A percentile compares a stretch with the other conserved stretches of the same genome.
Conservation (phyloP, 2,797 vertebrate genomes). For the Hydrocynus forskahlii region DNA sequence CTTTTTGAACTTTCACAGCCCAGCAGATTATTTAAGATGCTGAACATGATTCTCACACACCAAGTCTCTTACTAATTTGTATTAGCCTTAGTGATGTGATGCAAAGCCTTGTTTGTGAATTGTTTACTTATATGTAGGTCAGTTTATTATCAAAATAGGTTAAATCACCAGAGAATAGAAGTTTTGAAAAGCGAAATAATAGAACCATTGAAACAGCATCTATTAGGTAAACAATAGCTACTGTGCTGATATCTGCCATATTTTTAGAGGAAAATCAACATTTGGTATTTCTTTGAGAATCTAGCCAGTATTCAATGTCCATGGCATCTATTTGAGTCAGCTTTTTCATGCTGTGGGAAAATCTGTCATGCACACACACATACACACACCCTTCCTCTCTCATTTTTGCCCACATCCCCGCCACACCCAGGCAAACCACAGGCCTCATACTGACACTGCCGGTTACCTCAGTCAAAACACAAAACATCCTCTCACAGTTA, state of each 20-base stretch:
- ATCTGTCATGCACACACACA: constrained; percentile 36
- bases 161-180: not conserved
- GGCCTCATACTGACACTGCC: constrained; percentile 33
- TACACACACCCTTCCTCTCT: constrained; percentile 60
- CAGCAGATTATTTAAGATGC: not conserved
- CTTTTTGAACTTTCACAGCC: not conserved
- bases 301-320: constrained; percentile 2
- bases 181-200: not conserved
- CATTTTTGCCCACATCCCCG: constrained; percentile 53
- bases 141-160: not conserved
- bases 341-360: constrained; percentile 54
- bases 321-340: constrained; percentile 24
- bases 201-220: too few relatives aligned
- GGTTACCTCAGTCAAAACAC: constrained; percentile 22
- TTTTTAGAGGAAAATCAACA: not conserved
- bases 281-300: not conserved
- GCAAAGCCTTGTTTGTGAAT: not conserved
- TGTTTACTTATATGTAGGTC: not conserved
- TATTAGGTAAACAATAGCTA: too few relatives aligned
- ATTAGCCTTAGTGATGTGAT: not conserved
- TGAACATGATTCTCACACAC: not conserved
- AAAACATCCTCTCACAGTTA: not conserved
- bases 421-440: constrained; percentile 54
- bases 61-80: not conserved
- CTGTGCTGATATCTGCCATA: not conserved